phyloP scores from a whole-genome alignment of 2,888 invertebrate genomes.

The Oscheius sp. region DNA sequence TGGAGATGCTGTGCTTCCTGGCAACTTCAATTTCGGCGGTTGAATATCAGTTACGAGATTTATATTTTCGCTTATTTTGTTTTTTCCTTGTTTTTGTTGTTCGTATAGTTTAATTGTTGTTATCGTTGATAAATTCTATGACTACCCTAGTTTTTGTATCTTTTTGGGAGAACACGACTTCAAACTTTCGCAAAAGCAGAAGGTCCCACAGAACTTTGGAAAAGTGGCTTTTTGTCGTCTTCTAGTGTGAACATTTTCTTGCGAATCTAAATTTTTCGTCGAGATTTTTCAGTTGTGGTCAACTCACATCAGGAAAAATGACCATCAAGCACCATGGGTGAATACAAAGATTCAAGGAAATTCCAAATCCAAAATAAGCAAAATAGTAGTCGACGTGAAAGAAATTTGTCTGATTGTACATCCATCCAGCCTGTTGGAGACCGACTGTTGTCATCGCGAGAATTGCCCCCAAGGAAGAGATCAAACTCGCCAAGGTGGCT shows the following conservation, averaged over 20 bases:
- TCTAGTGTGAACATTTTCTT: slow-evolving; percentile 12
- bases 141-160: not conserved
- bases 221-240: not conserved
- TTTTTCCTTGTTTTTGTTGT: not conserved
- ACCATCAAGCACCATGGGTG: slow-evolving; percentile 16
- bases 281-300: not conserved
- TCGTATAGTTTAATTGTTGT: slow-evolving; percentile 4
- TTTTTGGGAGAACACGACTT: not conserved
- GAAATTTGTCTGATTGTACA: not conserved
- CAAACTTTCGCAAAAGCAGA: not conserved
- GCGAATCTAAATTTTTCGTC: not conserved
- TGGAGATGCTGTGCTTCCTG: slow-evolving; percentile 34
- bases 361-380: slow-evolving; percentile 1
- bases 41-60: not conserved
- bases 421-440: not conserved
- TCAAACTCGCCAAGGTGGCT: not conserved
- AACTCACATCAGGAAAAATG: slow-evolving; percentile 12
- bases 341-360: not conserved
- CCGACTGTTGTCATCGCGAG: not conserved
- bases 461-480: slow-evolving; percentile 1
- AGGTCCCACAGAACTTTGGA: not conserved
- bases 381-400: not conserved
- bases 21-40: slow-evolving; percentile 36
- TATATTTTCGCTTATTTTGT: not conserved
- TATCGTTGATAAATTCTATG: not conserved